Base-by-base conservation (phyloP, 2,797 vertebrate genomes). In the Sebastes goodei region DNA sequence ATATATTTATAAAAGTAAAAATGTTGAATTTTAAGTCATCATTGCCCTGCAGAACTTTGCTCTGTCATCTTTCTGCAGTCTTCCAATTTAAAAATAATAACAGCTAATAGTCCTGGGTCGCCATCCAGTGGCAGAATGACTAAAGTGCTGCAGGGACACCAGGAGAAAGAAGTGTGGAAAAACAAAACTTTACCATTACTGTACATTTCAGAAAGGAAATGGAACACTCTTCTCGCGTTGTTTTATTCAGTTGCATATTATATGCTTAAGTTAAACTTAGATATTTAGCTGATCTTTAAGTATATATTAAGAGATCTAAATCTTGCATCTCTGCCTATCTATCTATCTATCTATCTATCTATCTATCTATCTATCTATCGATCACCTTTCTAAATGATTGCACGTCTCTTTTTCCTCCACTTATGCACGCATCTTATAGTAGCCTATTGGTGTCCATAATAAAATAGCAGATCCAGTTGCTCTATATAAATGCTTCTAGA, bases 311-410 rank as follows among this genome's bases (percentile, higher is more conserved):
- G 38, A 42, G 10, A 21, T 49, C 42, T 0, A 49, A 49, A 66
- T 78, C 77, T 6, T 56, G 77, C 82, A 85, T 79, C 76, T 80
- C 79, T 89, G 83, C 86, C 10, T 35, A 35, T 35, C 33, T 33
- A 10, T 10, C 33, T 33, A 10, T 33, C 32, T 33, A 33, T 33
- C 10, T 33, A 33, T 33, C 32, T 32, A 27, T 27, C 27, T 27
- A 27, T 27, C 8, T 8, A 32, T 32, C 27, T 29, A 29, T 29
- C 8, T 32, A 32, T 10, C 32, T 33, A 33, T 33, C 32, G 0
- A 33, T 33, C 0, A 0, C 38, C 38, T 59, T 73, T 61, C 69
- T 15, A 52, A 67, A 86, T 32, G 61, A 85, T 35, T 82, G 85
- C 76, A 73, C 70, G 57, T 76, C 71, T 79, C 42, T 46, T 80